phyloP scores from a whole-genome alignment of 2,113 vertebrate species.

The Columba livia region DNA sequence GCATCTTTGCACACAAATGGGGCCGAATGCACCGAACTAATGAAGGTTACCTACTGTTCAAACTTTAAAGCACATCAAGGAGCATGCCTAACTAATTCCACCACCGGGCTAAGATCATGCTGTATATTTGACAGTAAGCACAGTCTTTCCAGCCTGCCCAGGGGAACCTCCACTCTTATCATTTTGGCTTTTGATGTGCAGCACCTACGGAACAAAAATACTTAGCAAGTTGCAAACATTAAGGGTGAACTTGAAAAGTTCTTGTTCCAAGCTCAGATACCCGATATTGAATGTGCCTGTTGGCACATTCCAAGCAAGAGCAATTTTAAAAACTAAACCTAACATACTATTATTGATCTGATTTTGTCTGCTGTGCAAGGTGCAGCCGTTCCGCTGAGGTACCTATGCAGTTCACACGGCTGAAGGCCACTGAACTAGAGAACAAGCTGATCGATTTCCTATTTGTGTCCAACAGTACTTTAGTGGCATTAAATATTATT shows the following conservation, averaged over 20 bases:
- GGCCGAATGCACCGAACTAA: neutral
- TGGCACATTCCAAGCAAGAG: constrained; percentile 32
- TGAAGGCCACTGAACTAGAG: constrained; percentile 39
- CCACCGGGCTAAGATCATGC: neutral
- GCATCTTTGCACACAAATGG: neutral
- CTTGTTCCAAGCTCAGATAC: constrained; percentile 16
- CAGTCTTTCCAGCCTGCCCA: neutral
- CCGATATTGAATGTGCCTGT: neutral
- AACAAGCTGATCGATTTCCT: constrained; percentile 68
- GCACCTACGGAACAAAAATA: neutral
- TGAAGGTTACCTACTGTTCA: neutral
- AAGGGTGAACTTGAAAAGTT: neutral
- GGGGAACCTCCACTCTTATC: neutral
- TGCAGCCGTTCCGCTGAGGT: constrained; percentile 5
- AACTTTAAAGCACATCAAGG: neutral
- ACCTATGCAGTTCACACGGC: neutral
- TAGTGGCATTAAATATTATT: constrained; percentile 46
- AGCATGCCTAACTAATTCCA: neutral
- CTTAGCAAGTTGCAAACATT: neutral
- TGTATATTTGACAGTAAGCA: neutral
- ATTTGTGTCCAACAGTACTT: constrained; percentile 36
- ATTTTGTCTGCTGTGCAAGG: constrained; percentile 52
- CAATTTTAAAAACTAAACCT: constrained; percentile 27
- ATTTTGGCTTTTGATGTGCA: constrained; percentile 1
- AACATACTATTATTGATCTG: constrained; percentile 42